phyloP scores from a whole-genome alignment of 2,113 vertebrate genomes.

The Dipodomys merriami region DNA sequence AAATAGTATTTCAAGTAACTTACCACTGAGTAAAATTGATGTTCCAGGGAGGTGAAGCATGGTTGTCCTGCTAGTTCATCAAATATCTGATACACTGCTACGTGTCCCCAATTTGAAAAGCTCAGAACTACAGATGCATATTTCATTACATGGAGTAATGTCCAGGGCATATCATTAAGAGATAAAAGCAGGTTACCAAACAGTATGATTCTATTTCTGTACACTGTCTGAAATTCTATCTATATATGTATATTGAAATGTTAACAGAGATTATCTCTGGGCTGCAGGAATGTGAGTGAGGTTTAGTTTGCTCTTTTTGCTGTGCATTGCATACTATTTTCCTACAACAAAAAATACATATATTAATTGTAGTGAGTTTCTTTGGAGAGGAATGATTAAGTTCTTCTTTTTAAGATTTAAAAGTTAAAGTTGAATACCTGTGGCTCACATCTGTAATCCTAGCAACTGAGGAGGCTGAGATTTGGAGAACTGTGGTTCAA shows the following conservation, averaged over 20 bases:
- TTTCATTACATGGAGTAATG: slow-evolving; percentile 5
- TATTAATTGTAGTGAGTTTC: not conserved
- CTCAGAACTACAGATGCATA: not conserved
- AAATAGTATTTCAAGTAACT: slow-evolving; percentile 57
- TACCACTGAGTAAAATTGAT: slow-evolving; percentile 50
- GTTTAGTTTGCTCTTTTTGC: slow-evolving; percentile 55
- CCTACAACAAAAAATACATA: not conserved
- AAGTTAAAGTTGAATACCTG: not conserved
- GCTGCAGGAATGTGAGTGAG: not conserved
- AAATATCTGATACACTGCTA: not conserved
- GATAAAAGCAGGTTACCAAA: slow-evolving; percentile 10
- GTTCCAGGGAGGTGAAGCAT: slow-evolving; percentile 6
- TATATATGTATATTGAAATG: not conserved
- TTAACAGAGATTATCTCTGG: slow-evolving; percentile 42
- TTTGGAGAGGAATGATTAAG: not conserved
- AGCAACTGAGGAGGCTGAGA: no score
- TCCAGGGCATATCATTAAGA: not conserved
- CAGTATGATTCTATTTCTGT: not conserved
- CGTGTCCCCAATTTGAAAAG: not conserved
- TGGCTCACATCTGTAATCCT: no score
- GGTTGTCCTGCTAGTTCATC: not conserved
- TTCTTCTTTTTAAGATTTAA: slow-evolving; percentile 34
- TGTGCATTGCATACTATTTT: not conserved
- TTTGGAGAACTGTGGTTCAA: no score
- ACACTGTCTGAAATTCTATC: not conserved